These are phyloP conservation scores for Drosophila sechellia DNA, from an alignment of 1,140 invertebrate species.

Conservation along the genomic window DNA sequence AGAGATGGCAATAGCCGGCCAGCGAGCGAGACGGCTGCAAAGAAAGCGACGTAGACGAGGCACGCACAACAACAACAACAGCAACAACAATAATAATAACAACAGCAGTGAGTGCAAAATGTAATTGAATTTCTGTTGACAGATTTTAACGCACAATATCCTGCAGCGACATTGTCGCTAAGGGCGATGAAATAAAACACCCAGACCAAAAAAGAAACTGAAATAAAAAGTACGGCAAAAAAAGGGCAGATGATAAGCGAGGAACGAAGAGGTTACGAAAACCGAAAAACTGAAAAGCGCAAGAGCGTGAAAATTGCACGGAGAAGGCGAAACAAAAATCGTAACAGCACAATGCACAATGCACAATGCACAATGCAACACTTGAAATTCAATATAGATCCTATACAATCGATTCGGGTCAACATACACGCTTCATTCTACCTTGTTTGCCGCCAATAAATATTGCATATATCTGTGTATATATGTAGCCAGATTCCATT, in stretches of 20 bases:
- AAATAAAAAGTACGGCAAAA: conserved; percentile 8
- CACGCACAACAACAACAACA: conserved; percentile 26
- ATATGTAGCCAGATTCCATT: conserved; percentile 3
- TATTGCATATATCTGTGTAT: neutral
- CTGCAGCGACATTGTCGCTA: conserved; percentile 67
- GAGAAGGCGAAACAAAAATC: neutral
- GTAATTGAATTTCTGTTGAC: conserved; percentile 83
- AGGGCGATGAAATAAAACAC: conserved; percentile 26
- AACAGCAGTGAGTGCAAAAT: conserved; percentile 35
- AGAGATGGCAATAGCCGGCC: neutral
- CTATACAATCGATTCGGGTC: conserved; percentile 6
- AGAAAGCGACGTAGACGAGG: conserved; percentile 6
- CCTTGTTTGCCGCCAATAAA: conserved; percentile 15
- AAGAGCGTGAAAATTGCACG: conserved; percentile 13
- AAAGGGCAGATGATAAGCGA: neutral
- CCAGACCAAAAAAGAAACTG: conserved; percentile 7
- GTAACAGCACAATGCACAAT: no score
- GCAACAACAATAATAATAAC: neutral
- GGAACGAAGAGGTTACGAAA: neutral
- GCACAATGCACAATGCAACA: no score
- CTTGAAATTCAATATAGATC: conserved; percentile 13
- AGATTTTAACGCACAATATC: conserved; percentile 82
- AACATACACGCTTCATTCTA: neutral
- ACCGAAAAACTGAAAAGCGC: conserved; percentile 5
- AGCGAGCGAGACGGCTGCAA: neutral